These are phyloP conservation scores for Drosophila arizonae DNA, from an alignment of 1,140 invertebrate genomes.

Conservation along the genomic window DNA sequence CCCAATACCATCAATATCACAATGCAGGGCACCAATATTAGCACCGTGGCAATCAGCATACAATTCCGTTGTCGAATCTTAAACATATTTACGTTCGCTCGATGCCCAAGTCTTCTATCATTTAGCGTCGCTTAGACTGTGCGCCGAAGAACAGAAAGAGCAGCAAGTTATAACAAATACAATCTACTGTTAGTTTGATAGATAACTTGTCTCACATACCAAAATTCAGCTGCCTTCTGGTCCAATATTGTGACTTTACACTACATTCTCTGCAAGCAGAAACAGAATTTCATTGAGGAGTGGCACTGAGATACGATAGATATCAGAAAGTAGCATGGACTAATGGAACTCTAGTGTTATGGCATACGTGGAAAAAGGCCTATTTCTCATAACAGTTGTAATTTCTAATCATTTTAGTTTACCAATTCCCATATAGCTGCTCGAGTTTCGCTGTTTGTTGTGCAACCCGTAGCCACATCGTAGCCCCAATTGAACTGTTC, in stretches of 20 bases:
- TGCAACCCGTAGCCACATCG: constrained; percentile 36
- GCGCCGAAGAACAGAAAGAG: neutral
- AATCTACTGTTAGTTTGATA: neutral
- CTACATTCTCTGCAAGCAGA: constrained; percentile 3
- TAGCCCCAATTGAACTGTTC: constrained; percentile 25
- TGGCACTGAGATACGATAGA: neutral
- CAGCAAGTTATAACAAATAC: neutral
- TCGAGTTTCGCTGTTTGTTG: constrained; percentile 19
- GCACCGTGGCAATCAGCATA: constrained; percentile 83
- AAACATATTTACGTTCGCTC: constrained; percentile 52
- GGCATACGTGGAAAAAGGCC: no score
- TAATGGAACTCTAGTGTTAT: no score
- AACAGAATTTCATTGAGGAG: neutral
- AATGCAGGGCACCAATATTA: constrained; percentile 84
- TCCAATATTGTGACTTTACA: neutral
- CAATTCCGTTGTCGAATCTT: constrained; percentile 83
- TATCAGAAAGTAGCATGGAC: neutral
- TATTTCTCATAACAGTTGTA: neutral
- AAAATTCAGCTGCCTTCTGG: constrained; percentile 3
- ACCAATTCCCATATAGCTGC: constrained; percentile 24
- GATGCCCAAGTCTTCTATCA: constrained; percentile 2
- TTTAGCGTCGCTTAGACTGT: constrained; percentile 6
- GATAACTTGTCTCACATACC: constrained; percentile 17
- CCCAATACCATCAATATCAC: constrained; percentile 83
- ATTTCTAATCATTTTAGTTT: neutral